These are phyloP conservation scores for Paraplagusia blochii DNA, from an alignment of 2,113 vertebrate genomes.

Conservation along the genomic window DNA sequence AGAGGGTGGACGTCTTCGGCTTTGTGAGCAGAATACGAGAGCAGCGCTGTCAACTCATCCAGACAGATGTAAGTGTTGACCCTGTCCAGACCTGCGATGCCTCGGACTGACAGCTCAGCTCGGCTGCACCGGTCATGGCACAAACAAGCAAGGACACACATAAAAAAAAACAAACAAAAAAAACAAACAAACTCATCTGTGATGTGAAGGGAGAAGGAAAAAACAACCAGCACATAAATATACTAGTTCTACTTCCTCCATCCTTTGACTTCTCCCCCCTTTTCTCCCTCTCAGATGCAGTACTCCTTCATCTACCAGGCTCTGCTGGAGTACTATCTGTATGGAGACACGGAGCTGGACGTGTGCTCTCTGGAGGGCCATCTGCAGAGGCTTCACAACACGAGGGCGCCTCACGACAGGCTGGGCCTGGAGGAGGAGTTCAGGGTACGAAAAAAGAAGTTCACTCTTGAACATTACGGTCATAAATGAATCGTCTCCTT, in stretches of 20 bases:
- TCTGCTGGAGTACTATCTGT: slow-evolving; percentile 94
- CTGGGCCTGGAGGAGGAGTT: slow-evolving; percentile 96
- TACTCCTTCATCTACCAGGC: slow-evolving; percentile 99
- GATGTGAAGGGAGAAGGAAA: slow-evolving; percentile 30
- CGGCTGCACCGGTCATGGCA: slow-evolving; percentile 21
- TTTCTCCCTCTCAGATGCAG: slow-evolving; percentile 83
- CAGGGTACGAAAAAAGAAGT: slow-evolving; percentile 76
- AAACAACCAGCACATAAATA: slow-evolving; percentile 36
- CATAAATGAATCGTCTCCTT: slow-evolving; percentile 58
- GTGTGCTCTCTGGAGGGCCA: slow-evolving; percentile 96
- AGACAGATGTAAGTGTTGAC: slow-evolving; percentile 91
- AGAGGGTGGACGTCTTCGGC: slow-evolving; percentile 89
- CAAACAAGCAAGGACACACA: slow-evolving; percentile 45
- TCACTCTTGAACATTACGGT: slow-evolving; percentile 56
- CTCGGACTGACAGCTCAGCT: slow-evolving; percentile 57
- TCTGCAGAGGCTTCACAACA: slow-evolving; percentile 84
- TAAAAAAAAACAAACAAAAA: not conserved
- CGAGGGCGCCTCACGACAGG: slow-evolving; percentile 83
- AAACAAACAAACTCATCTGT: slow-evolving; percentile 28
- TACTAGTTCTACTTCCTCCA: slow-evolving; percentile 20
- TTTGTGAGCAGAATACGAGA: slow-evolving; percentile 91
- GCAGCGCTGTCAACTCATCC: slow-evolving; percentile 97
- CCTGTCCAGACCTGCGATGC: slow-evolving; percentile 50
- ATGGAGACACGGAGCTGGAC: slow-evolving; percentile 96
- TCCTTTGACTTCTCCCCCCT: slow-evolving; percentile 20